Evolutionary conservation across 2,113 vertebrate species (phyloP), one percentile per base, ranked within the genome.

Genomic region (Cololabis saira): DNA sequence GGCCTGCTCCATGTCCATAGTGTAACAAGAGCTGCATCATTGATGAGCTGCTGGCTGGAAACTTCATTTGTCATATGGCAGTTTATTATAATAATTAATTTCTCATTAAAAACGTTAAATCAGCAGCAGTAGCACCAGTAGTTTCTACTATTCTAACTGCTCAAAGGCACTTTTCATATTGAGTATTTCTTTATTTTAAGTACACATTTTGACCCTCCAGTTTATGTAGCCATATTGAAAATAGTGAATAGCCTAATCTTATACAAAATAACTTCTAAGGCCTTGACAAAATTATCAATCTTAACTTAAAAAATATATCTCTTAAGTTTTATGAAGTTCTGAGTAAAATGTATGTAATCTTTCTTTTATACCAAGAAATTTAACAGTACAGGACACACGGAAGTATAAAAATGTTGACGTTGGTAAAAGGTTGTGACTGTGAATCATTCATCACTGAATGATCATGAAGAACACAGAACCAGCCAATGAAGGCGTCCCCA

Each of bases 21-120:
- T 74, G 85, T 86, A 87, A 91, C 71, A 41, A 27, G 81, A 90
- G 81, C 77, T 41, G 12, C 47, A 49, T 62, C 72, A 86, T 87
- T 85, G 79, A 81, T 70, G 66, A 30, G 8, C 30, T 30, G 30
- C 8, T 30, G 30, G 30, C 30, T 30, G n/a, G n/a, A n/a, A n/a
- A n/a, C n/a, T n/a, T n/a, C n/a, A n/a, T n/a, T n/a, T n/a, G n/a
- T n/a, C n/a, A 27, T 27, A 5, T 27, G 24, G 5, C 24, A 27
- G 24, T 37, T 37, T 37, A 11, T 37, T 7, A 11, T 11, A 37
- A 11, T 11, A 4, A 37, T 37, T 37, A 7, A 37, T 37, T 37
- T 37, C 33, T 37, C 33, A 30, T 4, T 7, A 37, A 37, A 37
- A 7, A 37, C 3, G 3, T 27, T 27, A 27, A 2, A 27, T 27